Conservation (phyloP, 2,888 invertebrate genomes). For the Agonopterix heracliana region DNA sequence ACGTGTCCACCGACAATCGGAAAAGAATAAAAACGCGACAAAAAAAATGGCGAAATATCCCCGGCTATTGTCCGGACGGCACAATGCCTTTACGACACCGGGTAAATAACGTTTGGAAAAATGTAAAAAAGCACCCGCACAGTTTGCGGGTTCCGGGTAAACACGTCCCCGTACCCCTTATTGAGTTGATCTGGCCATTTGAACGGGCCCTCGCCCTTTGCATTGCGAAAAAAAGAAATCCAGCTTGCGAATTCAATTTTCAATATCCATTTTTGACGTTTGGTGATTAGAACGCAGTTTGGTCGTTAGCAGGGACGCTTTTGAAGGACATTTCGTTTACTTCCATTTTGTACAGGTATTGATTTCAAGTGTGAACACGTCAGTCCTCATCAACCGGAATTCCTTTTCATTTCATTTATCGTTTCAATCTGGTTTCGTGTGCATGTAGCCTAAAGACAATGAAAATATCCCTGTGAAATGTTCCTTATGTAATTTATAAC, state of each 20-base stretch:
- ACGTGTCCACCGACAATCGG: constrained; percentile 24
- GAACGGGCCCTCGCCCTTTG: constrained; percentile 64
- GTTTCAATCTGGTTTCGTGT: too few species aligned
- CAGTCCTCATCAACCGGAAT: constrained; percentile 12
- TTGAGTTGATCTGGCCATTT: constrained; percentile 74
- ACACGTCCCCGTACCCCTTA: constrained; percentile 69
- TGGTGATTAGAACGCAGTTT: constrained; percentile 74
- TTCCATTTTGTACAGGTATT: constrained; percentile 40
- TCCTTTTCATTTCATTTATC: too few species aligned
- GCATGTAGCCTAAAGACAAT: too few species aligned
- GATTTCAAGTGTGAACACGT: constrained; percentile 31
- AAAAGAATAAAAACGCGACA: constrained; percentile 34
- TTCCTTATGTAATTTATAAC: too few species aligned
- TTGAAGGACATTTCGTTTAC: constrained; percentile 29
- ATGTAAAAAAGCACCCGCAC: constrained; percentile 61
- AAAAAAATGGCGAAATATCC: constrained; percentile 49
- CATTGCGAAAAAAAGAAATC: constrained; percentile 49
- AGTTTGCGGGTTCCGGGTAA: constrained; percentile 72
- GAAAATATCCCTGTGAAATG: too few species aligned
- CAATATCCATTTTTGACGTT: constrained; percentile 75
- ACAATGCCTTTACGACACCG: constrained; percentile 74
- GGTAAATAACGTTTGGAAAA: constrained; percentile 71
- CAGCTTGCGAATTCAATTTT: constrained; percentile 66
- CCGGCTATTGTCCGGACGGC: constrained; percentile 57
- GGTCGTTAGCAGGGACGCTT: constrained; percentile 60